phyloP scores from a whole-genome alignment of 1,140 invertebrate genomes.

The Coelopa frigida region DNA sequence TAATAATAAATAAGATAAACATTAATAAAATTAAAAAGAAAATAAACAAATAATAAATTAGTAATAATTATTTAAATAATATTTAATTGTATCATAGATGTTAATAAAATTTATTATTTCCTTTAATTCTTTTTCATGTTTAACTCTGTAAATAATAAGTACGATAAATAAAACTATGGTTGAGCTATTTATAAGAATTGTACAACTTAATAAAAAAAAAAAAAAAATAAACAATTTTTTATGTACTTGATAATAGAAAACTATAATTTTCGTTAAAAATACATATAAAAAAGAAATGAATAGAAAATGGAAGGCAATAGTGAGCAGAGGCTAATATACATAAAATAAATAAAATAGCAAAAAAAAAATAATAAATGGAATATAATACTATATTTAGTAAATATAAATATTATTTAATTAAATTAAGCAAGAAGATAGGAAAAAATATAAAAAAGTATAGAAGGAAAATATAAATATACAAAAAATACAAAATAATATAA shows the following conservation, averaged over 20 bases:
- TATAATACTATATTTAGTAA: neutral
- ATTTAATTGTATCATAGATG: too few relatives aligned
- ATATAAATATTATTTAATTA: neutral
- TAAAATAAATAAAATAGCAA: neutral
- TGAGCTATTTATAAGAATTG: neutral
- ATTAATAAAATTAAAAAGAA: slow-evolving; percentile 1
- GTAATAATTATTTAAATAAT: neutral
- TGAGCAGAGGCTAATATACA: neutral
- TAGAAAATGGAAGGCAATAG: neutral
- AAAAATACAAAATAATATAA: neutral
- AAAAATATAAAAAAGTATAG: neutral
- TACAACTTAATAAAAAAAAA: neutral
- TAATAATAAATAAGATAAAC: too few relatives aligned
- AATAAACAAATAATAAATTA: neutral
- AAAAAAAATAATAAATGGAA: neutral
- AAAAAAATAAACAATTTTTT: neutral
- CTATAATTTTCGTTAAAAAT: slow-evolving; percentile 4
- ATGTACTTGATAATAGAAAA: slow-evolving; percentile 4
- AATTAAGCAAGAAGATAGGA: neutral
- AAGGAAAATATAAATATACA: neutral
- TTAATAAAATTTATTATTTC: too few relatives aligned
- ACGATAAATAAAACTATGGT: neutral
- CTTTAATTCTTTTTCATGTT: too few relatives aligned
- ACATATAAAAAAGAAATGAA: slow-evolving; percentile 5
- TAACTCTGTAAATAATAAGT: neutral